These are phyloP conservation scores for Daktulosphaira vitifoliae DNA, from an alignment of 1,140 invertebrate species.

Conservation along the genomic window DNA sequence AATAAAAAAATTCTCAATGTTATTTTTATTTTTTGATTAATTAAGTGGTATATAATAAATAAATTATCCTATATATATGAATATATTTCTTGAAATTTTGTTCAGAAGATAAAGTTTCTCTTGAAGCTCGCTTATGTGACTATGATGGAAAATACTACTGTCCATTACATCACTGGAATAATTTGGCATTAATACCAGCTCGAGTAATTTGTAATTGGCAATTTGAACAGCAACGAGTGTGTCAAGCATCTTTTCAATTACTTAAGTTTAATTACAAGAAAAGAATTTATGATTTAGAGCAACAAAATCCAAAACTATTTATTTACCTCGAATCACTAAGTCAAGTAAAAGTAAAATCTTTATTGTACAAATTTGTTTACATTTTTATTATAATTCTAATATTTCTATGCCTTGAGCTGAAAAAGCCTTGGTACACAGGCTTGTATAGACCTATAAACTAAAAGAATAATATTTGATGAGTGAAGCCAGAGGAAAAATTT, in stretches of 20 bases:
- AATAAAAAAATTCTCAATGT: too few species aligned
- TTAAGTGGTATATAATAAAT: too few species aligned
- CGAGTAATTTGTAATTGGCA: slow-evolving; percentile 91
- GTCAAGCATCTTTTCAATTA: slow-evolving; percentile 64
- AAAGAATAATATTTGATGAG: too few species aligned
- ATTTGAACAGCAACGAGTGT: slow-evolving; percentile 65
- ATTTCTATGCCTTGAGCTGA: too few species aligned
- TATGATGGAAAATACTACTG: slow-evolving; percentile 88
- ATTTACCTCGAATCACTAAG: slow-evolving; percentile 75
- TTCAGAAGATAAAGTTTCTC: slow-evolving; percentile 49
- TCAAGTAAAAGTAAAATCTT: slow-evolving; percentile 59
- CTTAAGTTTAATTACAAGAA: slow-evolving; percentile 55
- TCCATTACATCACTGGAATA: slow-evolving; percentile 82
- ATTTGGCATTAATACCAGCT: slow-evolving; percentile 69
- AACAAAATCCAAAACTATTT: slow-evolving; percentile 75
- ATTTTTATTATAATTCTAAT: too few species aligned
- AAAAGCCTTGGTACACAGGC: too few species aligned
- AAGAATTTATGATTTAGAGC: slow-evolving; percentile 71
- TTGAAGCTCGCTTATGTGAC: slow-evolving; percentile 72
- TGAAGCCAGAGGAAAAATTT: too few species aligned
- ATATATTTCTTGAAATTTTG: too few species aligned
- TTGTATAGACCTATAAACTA: too few species aligned
- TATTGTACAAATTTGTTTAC: too few species aligned
- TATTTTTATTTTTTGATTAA: too few species aligned
- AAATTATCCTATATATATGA: too few species aligned